phyloP scores from a whole-genome alignment of 2,113 vertebrate species.

The Phocoena phocoena region DNA sequence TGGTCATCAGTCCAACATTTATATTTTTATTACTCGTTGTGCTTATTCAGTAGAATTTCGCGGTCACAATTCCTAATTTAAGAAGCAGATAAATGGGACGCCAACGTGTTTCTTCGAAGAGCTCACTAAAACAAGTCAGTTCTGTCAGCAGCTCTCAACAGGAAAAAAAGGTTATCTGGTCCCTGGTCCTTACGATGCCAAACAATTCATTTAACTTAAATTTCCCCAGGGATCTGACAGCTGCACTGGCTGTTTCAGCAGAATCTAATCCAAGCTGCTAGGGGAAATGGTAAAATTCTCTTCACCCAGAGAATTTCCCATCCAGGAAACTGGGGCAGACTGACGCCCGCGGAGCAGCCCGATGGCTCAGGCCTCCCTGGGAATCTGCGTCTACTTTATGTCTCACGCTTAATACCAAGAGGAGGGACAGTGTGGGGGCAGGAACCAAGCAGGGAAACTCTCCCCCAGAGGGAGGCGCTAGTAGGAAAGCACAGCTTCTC shows the following conservation, averaged over 20 bases:
- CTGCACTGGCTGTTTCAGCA: neutral
- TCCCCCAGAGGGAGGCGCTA: neutral
- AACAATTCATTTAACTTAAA: neutral
- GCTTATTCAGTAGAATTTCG: neutral
- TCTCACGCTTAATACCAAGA: neutral
- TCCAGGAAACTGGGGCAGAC: neutral
- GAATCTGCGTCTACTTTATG: neutral
- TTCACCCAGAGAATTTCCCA: neutral
- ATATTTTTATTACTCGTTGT: neutral
- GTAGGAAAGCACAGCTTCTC: neutral
- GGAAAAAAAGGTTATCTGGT: neutral
- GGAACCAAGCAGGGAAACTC: neutral
- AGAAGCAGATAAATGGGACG: neutral
- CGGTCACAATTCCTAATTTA: neutral
- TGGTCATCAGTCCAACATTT: neutral
- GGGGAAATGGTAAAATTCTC: neutral
- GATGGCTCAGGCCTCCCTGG: neutral
- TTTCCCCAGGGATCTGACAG: constrained; percentile 8
- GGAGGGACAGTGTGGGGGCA: neutral
- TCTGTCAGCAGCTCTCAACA: neutral
- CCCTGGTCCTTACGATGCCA: neutral
- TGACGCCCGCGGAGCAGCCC: neutral
- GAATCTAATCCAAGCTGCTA: neutral
- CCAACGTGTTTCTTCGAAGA: neutral
- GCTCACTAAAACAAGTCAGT: neutral